These are phyloP conservation scores for Acomys russatus DNA, from an alignment of 2,797 vertebrate species.

Conservation along the genomic window DNA sequence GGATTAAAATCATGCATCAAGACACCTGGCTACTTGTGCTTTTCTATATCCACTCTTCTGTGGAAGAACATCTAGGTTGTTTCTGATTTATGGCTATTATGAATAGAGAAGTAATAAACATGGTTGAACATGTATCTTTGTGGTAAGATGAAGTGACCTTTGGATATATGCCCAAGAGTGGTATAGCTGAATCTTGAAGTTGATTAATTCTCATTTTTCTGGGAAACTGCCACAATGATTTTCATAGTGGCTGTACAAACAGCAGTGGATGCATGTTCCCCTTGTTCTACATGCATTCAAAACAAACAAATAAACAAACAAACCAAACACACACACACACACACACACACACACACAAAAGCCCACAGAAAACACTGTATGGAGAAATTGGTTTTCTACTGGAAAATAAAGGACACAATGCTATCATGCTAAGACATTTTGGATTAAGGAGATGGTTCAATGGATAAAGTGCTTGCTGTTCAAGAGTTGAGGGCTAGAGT, in stretches of 20 bases:
- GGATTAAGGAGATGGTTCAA: too few species aligned
- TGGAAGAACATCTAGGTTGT: not conserved
- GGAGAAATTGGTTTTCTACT: not conserved
- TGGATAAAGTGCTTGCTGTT: not conserved
- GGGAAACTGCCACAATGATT: not conserved
- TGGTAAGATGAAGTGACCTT: not conserved
- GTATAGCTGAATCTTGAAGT: not conserved
- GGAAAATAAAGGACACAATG: conserved; percentile 19
- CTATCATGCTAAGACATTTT: not conserved
- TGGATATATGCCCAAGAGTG: not conserved
- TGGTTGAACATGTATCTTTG: not conserved
- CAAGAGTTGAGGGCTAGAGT: not conserved
- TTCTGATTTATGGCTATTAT: not conserved
- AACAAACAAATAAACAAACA: too few species aligned
- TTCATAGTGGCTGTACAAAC: not conserved
- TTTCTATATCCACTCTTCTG: not conserved
- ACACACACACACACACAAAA: too few species aligned
- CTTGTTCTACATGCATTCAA: not conserved
- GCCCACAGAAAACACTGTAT: not conserved
- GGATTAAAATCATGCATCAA: not conserved
- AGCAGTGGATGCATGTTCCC: not conserved
- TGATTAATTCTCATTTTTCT: not conserved
- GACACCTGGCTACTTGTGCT: not conserved
- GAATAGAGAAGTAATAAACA: not conserved
- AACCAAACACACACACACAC: not conserved